Evolutionary conservation across 1,140 invertebrate species (phyloP), one percentile per base, ranked within the genome.

Genomic region (Globodera rostochiensis): DNA sequence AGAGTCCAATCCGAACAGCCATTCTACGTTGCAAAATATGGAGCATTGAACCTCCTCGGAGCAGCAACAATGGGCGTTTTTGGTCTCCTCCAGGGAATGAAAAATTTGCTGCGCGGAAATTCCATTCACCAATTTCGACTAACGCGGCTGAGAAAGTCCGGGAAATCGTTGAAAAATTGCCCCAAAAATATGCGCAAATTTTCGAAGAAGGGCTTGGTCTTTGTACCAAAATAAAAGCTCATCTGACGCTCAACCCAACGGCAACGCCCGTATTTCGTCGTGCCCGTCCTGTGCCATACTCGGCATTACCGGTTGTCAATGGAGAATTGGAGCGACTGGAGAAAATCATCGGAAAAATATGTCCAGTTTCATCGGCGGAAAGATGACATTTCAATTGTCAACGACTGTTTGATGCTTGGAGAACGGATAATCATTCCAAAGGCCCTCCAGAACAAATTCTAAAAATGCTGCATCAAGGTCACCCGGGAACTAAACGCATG

Each of bases 241-340:
- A 74, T 47, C 73, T 86, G 11, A 8, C 77, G 19, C 83, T 86
- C 4, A 82, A 88, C 49, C 45, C 36, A 11, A 70, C 25, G 2
- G 80, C 77, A 6, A 57, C 21, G 13, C 80, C 87, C 13, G 74
- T 86, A 0, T 84, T 81, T 73, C 6, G 25, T 15, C 80, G 80
- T 67, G 79, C 84, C 6, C 64, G 88, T 57, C 84, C 84, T 4
- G 85, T 91, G 0, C 84, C 89, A 0, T 84, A 83, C 67, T 81
- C 87, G 1, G 6, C 85, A 9, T 25, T 80, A 47, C 80, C 74
- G 5, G 80, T 81, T 15, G 82, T 91, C 7, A 87, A 90, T n/a
- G 71, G 69, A 36, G 87, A 90, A 74, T 67, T 91, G 6, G 82
- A 89, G 6, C 67, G 84, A 50, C 75, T 89, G 49, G 36, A 78